Conservation (phyloP, 2,797 vertebrate genomes). For the Rhinichthys osculus region DNA sequence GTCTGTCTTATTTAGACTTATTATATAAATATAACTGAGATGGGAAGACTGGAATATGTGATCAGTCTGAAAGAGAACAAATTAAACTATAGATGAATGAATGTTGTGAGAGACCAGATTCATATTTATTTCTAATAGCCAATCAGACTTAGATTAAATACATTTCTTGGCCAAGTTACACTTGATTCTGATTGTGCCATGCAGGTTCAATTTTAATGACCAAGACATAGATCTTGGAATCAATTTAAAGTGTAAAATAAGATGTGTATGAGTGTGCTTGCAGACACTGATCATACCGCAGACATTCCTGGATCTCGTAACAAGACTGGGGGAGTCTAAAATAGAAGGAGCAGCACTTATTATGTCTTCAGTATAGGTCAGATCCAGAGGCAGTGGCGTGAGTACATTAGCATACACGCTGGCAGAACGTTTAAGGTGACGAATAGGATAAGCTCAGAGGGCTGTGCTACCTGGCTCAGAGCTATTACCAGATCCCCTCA, state of each 20-base stretch:
- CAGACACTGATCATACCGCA: not conserved
- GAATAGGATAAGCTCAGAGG: slow-evolving; percentile 82
- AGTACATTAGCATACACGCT: slow-evolving; percentile 51
- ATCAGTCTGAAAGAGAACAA: slow-evolving; percentile 1
- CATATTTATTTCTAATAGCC: not conserved
- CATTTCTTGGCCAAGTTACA: not conserved
- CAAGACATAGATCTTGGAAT: not conserved
- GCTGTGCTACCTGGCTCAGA: slow-evolving; percentile 82
- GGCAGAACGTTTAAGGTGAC: slow-evolving; percentile 84
- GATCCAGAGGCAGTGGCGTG: slow-evolving; percentile 21
- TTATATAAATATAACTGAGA: slow-evolving; percentile 28
- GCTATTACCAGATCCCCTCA: slow-evolving; percentile 87
- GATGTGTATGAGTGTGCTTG: not conserved
- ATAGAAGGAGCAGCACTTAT: not conserved
- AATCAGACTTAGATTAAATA: not conserved
- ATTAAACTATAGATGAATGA: not conserved
- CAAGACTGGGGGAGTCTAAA: not conserved
- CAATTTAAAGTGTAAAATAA: slow-evolving; percentile 23
- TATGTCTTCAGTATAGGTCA: slow-evolving; percentile 31
- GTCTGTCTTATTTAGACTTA: slow-evolving; percentile 14
- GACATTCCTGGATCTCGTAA: not conserved
- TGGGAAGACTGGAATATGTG: slow-evolving; percentile 7
- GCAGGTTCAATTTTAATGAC: not conserved
- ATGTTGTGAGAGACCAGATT: not conserved
- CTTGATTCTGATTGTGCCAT: not conserved